Base-by-base conservation (phyloP, 2,113 vertebrate species). In the Podarcis muralis region DNA sequence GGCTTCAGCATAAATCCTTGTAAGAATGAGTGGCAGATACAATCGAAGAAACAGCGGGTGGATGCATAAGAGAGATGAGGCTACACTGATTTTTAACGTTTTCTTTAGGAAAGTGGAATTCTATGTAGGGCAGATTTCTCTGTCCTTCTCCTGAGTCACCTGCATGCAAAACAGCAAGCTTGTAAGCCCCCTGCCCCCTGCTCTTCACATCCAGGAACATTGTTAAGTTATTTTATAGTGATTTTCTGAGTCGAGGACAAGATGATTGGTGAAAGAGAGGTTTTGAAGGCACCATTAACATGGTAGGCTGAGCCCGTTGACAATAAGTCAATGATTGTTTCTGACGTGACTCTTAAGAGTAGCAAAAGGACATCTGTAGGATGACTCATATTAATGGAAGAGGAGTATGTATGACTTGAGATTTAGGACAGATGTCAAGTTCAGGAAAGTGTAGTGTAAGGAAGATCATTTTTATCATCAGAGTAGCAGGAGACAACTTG, bases 251-350 rank as follows among this genome's bases (percentile, higher is more conserved):
- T 40, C 83, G 91, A 88, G 89, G 94, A 62, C 9, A 85, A 81
- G 86, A 87, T 85, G 66, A 40, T 90, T 53, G 71, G 87, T 37
- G 88, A 88, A 92, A 65, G 57, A 80, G 75, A 65, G 83, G 81
- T 88, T 95, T 80, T 89, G 86, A 89, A 94, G 94, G 92, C 25
- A 83, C 92, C 88, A 92, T 94, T 96, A 93, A 90, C 79, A 88
- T 92, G 88, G 94, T 90, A 89, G 85, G 92, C 65, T 92, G 92
- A 92, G 40, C 74, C 62, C 93, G 87, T 87, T 95, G 94, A 95
- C 94, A 93, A 59, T 93, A 95, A 95, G 94, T 96, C 95, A 93
- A 93, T 95, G 96, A 96, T 96, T 95, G 88, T 88, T 94, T 91
- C 85, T 91, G 94, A 91, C 85, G 62, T 40, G 89, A 53, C 81